Evolutionary conservation across 1,140 invertebrate species (phyloP).

Genomic region (Elymnias hypermnestra): DNA sequence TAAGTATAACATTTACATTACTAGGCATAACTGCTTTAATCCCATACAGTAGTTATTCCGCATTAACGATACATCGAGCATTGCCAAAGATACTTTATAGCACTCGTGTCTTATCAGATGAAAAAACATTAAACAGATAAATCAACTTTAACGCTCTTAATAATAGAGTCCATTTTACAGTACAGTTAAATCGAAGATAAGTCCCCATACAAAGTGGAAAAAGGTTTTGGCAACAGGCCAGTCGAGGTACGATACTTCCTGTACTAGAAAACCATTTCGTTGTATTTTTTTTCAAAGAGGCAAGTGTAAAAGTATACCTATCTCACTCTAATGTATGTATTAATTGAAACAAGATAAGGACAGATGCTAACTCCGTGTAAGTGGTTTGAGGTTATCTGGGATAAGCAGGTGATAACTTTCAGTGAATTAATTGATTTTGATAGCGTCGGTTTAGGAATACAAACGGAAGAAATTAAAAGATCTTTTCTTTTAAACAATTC

Average conservation of each 20-base stretch:
- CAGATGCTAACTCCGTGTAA: background rate
- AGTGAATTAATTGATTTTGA: slow-evolving; percentile 3
- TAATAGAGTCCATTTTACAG: slow-evolving; percentile 16
- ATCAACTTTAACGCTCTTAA: background rate
- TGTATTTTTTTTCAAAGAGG: slow-evolving; percentile 15
- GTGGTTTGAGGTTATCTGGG: background rate
- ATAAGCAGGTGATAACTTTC: background rate
- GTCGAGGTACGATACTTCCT: slow-evolving; percentile 33
- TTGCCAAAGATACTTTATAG: slow-evolving; percentile 33
- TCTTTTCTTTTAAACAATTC: too few species aligned
- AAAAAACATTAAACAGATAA: background rate
- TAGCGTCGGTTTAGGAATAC: background rate
- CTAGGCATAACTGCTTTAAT: slow-evolving; percentile 3
- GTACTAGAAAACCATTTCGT: slow-evolving; percentile 30
- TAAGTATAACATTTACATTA: background rate
- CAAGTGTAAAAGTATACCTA: slow-evolving; percentile 7
- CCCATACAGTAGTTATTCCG: slow-evolving; percentile 22
- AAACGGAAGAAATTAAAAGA: too few species aligned
- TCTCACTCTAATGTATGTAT: slow-evolving; percentile 13
- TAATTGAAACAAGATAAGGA: slow-evolving; percentile 9
- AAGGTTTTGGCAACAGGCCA: slow-evolving; percentile 36
- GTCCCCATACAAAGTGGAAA: slow-evolving; percentile 21
- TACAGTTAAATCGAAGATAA: slow-evolving; percentile 12
- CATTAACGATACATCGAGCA: slow-evolving; percentile 33
- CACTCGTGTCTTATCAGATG: slow-evolving; percentile 14